These are phyloP conservation scores for Zosterops borbonicus DNA, from an alignment of 2,113 vertebrate genomes.

Conservation along the genomic window DNA sequence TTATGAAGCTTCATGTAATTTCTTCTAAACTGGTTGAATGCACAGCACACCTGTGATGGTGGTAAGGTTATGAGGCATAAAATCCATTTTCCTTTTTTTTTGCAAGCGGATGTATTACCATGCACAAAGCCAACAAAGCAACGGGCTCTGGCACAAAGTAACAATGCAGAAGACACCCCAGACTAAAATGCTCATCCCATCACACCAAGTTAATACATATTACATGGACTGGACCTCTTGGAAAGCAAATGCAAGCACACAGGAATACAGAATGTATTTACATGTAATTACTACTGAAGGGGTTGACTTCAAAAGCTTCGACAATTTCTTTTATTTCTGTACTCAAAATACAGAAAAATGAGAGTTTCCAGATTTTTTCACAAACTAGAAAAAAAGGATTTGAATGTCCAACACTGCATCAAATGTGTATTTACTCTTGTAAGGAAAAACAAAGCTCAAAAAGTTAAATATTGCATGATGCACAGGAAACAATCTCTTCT, in stretches of 20 bases:
- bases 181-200: neutral
- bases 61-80: neutral
- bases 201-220: neutral
- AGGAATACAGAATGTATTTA: neutral
- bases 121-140: neutral
- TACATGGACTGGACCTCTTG: neutral
- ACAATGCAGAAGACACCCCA: neutral
- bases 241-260: neutral
- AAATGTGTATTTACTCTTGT: neutral
- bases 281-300: neutral
- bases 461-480: neutral
- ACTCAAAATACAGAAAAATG: neutral
- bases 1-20: neutral
- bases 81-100: neutral
- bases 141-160: neutral
- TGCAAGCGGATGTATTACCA: neutral
- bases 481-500: neutral
- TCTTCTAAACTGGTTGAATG: neutral
- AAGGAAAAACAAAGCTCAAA: neutral
- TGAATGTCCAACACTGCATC: neutral
- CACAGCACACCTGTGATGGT: neutral
- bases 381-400: neutral
- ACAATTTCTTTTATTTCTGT: neutral
- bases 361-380: neutral
- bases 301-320: neutral